Evolutionary conservation across 2,113 vertebrate genomes (phyloP).

Genomic region (Daubentonia madagascariensis): DNA sequence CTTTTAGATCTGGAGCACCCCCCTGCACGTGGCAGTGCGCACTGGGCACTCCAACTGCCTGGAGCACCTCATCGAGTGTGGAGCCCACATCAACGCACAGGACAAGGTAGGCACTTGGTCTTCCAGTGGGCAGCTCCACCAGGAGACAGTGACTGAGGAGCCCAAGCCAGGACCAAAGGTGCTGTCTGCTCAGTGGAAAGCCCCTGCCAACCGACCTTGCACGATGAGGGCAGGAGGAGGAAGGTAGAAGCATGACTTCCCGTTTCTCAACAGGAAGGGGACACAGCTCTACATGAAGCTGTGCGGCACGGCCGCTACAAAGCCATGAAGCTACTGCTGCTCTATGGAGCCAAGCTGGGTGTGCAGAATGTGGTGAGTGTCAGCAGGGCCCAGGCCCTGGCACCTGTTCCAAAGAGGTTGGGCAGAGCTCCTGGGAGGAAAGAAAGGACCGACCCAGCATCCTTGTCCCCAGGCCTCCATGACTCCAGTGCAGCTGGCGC

Average conservation of each 20-base stretch:
- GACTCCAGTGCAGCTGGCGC: constrained; percentile 71
- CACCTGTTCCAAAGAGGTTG: rapidly evolving
- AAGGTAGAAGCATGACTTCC: not conserved
- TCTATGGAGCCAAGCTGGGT: constrained; percentile 70
- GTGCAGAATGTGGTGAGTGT: constrained; percentile 63
- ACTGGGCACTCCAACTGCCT: constrained; percentile 67
- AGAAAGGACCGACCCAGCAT: not conserved
- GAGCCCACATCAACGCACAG: constrained; percentile 59
- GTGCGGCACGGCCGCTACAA: constrained; percentile 68
- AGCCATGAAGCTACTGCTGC: constrained; percentile 72
- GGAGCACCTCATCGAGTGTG: constrained; percentile 74
- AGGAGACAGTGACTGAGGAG: not conserved
- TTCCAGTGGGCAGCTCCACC: too few relatives aligned
- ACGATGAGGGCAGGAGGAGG: rapidly evolving
- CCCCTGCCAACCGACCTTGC: not conserved
- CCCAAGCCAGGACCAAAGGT: not conserved
- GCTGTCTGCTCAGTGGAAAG: not conserved
- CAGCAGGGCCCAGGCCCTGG: rapidly evolving
- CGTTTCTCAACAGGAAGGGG: constrained; percentile 70
- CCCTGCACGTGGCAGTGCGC: constrained; percentile 74
- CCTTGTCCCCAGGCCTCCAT: constrained; percentile 44
- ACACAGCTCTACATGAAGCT: constrained; percentile 74
- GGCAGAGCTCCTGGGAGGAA: rapidly evolving
- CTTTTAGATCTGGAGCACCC: constrained; percentile 76
- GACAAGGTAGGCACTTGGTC: constrained; percentile 54